Base-by-base conservation (phyloP, 2,888 invertebrate species). In the Amaurobius ferox region DNA sequence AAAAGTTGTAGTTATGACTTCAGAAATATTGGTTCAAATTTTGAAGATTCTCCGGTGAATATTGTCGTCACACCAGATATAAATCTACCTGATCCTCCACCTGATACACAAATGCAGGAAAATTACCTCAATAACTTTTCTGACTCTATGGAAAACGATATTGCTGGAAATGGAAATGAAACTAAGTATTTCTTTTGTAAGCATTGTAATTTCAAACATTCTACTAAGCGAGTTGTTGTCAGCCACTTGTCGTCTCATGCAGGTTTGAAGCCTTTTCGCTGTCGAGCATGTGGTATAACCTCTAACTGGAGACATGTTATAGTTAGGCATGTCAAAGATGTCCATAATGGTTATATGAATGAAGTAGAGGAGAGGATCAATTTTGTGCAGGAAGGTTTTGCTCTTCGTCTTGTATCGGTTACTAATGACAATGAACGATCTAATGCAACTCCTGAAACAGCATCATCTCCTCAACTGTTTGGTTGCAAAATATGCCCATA, bases 401-500 rank as follows among this genome's bases (percentile, higher is more conserved):
- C 68, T 5, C 28, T 87, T 16, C 44, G 83, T n/a, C 29, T 87
- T 28, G 76, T 79, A 23, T 79, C 79, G 11, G n/a, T 71, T 11
- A 23, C 55, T 55, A 11, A 11, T 23, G 55, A 55, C 16, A 72
- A 61, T 30, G 19, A 48, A 0, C 32, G 39, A 23, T 13, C 5
- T 13, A 40, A 64, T 32, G n/a, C 32, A 9, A 44, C 19, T 7
- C 1, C 26, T 28, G 70, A 70, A 23, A 70, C 16, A 26, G n/a
- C n/a, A n/a, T 29, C 67, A 28, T 23, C 30, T 11, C 9, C 40
- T 30, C 71, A 83, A 16, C 67, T 23, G 3, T 85, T 87, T 74
- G 77, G 70, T 29, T 96, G 96, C 90, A 93, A 93, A 32, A 93
- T 94, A 88, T 96, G 96, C 91, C 96, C 96, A 0, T 96, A 94